phyloP scores from a whole-genome alignment of 2,888 invertebrate species.

The Aphodius sticticus region DNA sequence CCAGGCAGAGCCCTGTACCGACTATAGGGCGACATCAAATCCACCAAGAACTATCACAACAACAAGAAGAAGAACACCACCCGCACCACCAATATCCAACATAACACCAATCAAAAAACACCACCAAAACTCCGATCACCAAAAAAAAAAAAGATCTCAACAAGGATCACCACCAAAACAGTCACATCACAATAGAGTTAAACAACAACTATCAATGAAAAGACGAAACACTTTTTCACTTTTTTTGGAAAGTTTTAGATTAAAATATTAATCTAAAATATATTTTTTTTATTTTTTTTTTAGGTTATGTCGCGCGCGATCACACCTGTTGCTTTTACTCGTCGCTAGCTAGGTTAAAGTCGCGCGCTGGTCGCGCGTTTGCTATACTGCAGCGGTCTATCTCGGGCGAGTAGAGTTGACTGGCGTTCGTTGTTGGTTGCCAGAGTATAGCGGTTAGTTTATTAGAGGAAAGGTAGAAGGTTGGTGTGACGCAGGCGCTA shows the following conservation, averaged over 20 bases:
- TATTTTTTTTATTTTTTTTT: too few relatives aligned
- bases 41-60: conserved; percentile 28
- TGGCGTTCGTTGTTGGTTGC: background rate
- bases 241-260: background rate
- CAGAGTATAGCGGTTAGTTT: conserved; percentile 9
- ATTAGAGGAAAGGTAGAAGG: background rate
- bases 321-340: too few relatives aligned
- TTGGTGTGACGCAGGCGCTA: background rate
- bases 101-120: conserved; percentile 11
- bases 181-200: conserved; percentile 35
- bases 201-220: background rate
- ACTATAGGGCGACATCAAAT: conserved; percentile 60
- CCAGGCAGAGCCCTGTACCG: conserved; percentile 60
- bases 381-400: too few relatives aligned
- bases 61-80: conserved; percentile 22
- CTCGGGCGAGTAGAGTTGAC: background rate
- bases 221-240: background rate
- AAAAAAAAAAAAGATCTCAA: too few relatives aligned
- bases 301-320: too few relatives aligned
- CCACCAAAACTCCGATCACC: background rate
- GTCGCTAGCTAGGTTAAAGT: too few relatives aligned
- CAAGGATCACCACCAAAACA: conserved; percentile 27
- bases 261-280: too few relatives aligned
- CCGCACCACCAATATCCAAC: conserved; percentile 10
- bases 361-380: too few relatives aligned